A percentile compares a stretch with the other conserved stretches of the same genome.
phyloP scores from a whole-genome alignment of 2,113 vertebrate genomes.

The Macheiramphus alcinus region DNA sequence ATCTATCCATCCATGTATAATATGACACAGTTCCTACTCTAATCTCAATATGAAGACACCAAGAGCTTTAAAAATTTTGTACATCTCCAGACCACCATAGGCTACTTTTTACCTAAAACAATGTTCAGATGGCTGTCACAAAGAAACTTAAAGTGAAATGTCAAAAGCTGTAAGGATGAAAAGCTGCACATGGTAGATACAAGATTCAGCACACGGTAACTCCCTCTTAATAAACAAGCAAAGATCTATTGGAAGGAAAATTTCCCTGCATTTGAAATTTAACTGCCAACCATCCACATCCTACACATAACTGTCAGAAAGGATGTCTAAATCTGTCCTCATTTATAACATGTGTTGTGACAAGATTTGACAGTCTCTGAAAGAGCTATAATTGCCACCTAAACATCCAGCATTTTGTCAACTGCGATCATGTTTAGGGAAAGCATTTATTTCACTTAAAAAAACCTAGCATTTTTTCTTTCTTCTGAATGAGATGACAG shows the following conservation, averaged over 20 bases:
- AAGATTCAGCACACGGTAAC: conserved; percentile 71
- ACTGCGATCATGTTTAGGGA: conserved; percentile 76
- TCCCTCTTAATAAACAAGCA: conserved; percentile 77
- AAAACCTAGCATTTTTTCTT: conserved; percentile 59
- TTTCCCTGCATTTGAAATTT: conserved; percentile 76
- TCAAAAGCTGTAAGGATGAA: conserved; percentile 67
- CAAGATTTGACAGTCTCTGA: conserved; percentile 82
- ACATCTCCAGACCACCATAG: conserved; percentile 3
- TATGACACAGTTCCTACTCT: conserved; percentile 54
- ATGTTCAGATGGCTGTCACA: conserved; percentile 58
- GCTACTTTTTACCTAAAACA: conserved; percentile 65
- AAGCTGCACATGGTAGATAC: conserved; percentile 66
- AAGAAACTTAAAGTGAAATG: conserved; percentile 68
- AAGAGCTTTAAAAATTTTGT: conserved; percentile 50
- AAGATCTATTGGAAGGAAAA: conserved; percentile 75
- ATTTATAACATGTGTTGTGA: conserved; percentile 81
- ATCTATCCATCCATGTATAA: conserved; percentile 56
- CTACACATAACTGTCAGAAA: conserved; percentile 81
- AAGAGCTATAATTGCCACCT: conserved; percentile 82
- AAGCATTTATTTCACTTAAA: conserved; percentile 75
- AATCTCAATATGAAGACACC: conserved; percentile 56
- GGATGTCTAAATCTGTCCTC: conserved; percentile 83
- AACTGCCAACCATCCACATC: conserved; percentile 79
- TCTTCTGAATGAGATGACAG: conserved; percentile 69
- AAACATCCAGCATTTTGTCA: conserved; percentile 84